These are phyloP conservation scores for Vombatus ursinus DNA, from an alignment of 2,113 vertebrate genomes.

Conservation along the genomic window DNA sequence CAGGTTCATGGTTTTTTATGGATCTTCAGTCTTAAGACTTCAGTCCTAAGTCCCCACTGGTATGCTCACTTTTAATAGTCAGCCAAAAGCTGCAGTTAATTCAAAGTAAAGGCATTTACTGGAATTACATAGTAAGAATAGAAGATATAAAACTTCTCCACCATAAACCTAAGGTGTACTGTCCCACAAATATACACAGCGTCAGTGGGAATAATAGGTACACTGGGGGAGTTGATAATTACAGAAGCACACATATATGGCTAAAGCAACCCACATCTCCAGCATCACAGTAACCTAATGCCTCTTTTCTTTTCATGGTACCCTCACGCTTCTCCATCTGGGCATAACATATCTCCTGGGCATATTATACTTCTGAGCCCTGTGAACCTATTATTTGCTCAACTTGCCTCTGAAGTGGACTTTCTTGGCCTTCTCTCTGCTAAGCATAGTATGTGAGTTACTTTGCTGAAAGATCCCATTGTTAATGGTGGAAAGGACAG, in stretches of 20 bases:
- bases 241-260: background rate
- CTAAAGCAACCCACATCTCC: background rate
- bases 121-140: background rate
- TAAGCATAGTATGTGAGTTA: background rate
- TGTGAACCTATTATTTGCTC: background rate
- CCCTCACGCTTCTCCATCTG: background rate
- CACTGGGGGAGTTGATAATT: background rate
- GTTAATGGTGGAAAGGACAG: background rate
- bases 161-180: background rate
- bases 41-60: background rate
- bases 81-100: background rate
- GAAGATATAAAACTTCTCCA: background rate
- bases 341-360: background rate
- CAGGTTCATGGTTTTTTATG: background rate
- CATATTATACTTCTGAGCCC: background rate
- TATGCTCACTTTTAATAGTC: background rate
- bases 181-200: background rate
- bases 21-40: background rate
- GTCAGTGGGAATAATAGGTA: background rate
- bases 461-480: background rate
- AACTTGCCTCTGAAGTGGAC: background rate
- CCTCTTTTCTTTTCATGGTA: background rate
- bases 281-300: background rate
- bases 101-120: background rate
- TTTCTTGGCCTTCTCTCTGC: background rate